phyloP scores from a whole-genome alignment of 2,797 vertebrate species.

The Cyprinodon diabolis region DNA sequence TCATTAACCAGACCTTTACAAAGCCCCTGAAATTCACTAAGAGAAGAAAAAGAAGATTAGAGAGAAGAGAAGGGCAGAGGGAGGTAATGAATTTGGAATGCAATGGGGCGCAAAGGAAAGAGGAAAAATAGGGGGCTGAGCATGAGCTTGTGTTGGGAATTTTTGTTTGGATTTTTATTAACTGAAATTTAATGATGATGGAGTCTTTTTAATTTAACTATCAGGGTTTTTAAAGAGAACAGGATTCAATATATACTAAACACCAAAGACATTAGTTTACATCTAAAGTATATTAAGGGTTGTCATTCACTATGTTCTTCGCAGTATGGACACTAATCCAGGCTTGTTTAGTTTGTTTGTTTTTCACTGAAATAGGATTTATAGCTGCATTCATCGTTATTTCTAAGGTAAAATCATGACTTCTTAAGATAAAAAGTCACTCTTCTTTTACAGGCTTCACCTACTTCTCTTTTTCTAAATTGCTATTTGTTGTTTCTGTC shows the following conservation, averaged over 20 bases:
- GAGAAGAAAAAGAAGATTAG: constrained; percentile 11
- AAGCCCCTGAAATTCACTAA: constrained; percentile 48
- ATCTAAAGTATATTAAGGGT: not conserved
- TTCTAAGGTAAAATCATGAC: not conserved
- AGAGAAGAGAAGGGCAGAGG: constrained; percentile 2
- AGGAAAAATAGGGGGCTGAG: constrained; percentile 1
- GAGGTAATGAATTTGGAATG: constrained; percentile 18
- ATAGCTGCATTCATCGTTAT: not conserved
- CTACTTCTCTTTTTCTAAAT: not conserved
- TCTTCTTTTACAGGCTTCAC: not conserved
- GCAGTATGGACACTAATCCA: not conserved
- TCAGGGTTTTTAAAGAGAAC: not conserved
- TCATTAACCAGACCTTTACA: constrained; percentile 54
- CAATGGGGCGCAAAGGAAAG: constrained; percentile 4
- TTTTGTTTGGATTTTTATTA: constrained; percentile 1
- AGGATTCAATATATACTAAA: not conserved
- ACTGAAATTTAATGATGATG: not conserved
- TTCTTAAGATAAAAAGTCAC: not conserved
- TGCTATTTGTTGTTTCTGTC: not conserved
- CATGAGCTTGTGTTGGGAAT: not conserved
- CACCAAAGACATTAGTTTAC: not conserved
- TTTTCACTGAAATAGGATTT: not conserved
- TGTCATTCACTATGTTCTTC: not conserved
- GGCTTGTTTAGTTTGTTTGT: no score
- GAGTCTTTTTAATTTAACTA: not conserved